phyloP scores from a whole-genome alignment of 2,888 invertebrate genomes.

The Ennomos quercinarius region DNA sequence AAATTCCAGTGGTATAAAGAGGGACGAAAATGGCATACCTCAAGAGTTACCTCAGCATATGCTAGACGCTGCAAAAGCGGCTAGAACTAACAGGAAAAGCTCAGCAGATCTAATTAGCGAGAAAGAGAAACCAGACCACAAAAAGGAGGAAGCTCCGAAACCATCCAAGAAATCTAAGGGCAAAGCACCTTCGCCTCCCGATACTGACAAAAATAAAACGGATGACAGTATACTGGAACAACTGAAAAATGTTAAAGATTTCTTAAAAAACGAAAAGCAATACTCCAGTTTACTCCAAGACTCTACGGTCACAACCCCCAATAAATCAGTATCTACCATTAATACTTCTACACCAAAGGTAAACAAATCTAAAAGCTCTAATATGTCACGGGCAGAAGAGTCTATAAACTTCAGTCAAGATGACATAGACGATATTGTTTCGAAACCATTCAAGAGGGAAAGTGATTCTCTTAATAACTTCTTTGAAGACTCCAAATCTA shows the following conservation, averaged over 20 bases:
- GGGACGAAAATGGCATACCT: constrained; percentile 87
- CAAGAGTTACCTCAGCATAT: constrained; percentile 90
- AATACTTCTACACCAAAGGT: constrained; percentile 83
- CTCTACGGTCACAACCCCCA: constrained; percentile 46
- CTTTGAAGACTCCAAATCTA: constrained; percentile 78
- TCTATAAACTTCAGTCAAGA: constrained; percentile 79
- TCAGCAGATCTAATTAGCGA: constrained; percentile 66
- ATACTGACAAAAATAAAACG: constrained; percentile 76
- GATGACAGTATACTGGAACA: constrained; percentile 80
- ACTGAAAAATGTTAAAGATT: constrained; percentile 70
- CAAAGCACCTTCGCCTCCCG: constrained; percentile 91
- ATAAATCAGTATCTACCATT: constrained; percentile 53
- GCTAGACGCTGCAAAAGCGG: constrained; percentile 89
- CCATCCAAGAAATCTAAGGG: constrained; percentile 87
- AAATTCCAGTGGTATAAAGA: constrained; percentile 85
- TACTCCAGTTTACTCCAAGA: constrained; percentile 72
- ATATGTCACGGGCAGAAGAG: constrained; percentile 64
- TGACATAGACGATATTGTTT: constrained; percentile 83
- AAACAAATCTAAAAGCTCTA: constrained; percentile 66
- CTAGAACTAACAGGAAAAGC: constrained; percentile 88
- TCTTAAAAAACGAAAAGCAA: constrained; percentile 74
- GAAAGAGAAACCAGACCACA: constrained; percentile 49
- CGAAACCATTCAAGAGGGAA: constrained; percentile 78
- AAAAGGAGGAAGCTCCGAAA: constrained; percentile 52
- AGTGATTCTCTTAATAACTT: constrained; percentile 79